A percentile compares a stretch with the other conserved stretches of the same genome.
phyloP scores from a whole-genome alignment of 2,888 invertebrate species.

The Yponomeuta plumbellus region DNA sequence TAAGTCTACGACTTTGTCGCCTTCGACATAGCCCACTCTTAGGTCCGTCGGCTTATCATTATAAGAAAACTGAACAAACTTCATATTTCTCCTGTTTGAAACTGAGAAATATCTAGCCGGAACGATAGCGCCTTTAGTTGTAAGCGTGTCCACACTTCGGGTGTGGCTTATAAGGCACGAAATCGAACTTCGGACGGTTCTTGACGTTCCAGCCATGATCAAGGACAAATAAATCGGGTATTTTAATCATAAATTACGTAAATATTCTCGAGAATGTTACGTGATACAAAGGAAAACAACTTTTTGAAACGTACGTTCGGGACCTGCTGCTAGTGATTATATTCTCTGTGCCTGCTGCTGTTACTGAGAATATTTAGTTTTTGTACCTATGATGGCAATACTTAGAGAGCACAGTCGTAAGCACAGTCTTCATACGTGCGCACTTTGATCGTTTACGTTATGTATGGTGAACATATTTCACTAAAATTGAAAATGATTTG shows the following conservation, averaged over 20 bases:
- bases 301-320: slow-evolving; percentile 1
- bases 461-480: no score
- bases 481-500: no score
- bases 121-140: slow-evolving; percentile 21
- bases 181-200: slow-evolving; percentile 34
- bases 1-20: slow-evolving; percentile 80
- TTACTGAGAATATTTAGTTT: neutral
- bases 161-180: slow-evolving; percentile 36
- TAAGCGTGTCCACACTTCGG: slow-evolving; percentile 30
- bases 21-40: slow-evolving; percentile 81
- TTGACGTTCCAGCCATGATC: slow-evolving; percentile 39
- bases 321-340: neutral
- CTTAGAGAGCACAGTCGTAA: no score
- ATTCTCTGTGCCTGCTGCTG: neutral
- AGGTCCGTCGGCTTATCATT: slow-evolving; percentile 73
- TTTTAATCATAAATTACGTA: neutral
- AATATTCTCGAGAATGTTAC: slow-evolving; percentile 6
- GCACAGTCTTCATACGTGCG: no score
- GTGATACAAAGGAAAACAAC: neutral
- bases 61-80: slow-evolving; percentile 82
- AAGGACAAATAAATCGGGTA: slow-evolving; percentile 24
- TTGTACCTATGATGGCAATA: neutral
- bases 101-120: slow-evolving; percentile 38
- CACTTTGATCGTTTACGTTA: no score
- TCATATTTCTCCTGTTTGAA: slow-evolving; percentile 68